Evolutionary conservation across 2,888 invertebrate genomes (phyloP), one percentile per base, ranked within the genome.

Genomic region (Agriopis marginaria): DNA sequence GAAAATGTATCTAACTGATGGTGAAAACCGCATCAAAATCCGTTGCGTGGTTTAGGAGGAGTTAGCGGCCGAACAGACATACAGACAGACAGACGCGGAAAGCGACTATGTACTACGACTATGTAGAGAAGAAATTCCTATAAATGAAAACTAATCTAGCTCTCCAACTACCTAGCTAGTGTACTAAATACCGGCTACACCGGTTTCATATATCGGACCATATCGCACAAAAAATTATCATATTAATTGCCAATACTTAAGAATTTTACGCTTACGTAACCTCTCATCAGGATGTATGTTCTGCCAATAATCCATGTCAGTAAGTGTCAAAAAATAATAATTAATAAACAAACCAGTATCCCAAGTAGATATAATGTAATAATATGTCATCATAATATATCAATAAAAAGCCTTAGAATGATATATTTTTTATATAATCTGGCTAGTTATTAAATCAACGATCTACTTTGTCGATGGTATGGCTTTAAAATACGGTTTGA

Each of bases 181-280:
- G 77, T 80, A 78, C 78, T 77, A 71, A 71, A 75, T 78, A 82
- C 79, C 63, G 67, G 79, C 77, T 75, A 65, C 32, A 78, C 78
- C 75, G 75, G 77, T 79, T 76, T 76, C 50, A 72, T 73, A 74
- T 79, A 82, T 79, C 77, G 75, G 64, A 78, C 78, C 79, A 80
- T 82, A 84, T 85, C 76, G 82, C 81, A 80, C 77, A 77, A 71
- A 65, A 47, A 68, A 86, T 86, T 84, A 83, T 72, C 86, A 87
- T 87, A 86, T 86, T 86, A 87, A 87, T 86, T 84, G 82, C 72
- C 67, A 68, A 75, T 74, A 81, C 75, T 78, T 82, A 80, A 81
- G 79, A 74, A 75, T 78, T 74, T 71, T 70, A 71, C 75, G 68
- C 66, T 77, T 80, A 79, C 75, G 76, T 79, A 79, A 82, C 74